A percentile compares a stretch with the other conserved stretches of the same genome.
phyloP scores from a whole-genome alignment of 2,888 invertebrate species.

The Kryphioiulus occultus region DNA sequence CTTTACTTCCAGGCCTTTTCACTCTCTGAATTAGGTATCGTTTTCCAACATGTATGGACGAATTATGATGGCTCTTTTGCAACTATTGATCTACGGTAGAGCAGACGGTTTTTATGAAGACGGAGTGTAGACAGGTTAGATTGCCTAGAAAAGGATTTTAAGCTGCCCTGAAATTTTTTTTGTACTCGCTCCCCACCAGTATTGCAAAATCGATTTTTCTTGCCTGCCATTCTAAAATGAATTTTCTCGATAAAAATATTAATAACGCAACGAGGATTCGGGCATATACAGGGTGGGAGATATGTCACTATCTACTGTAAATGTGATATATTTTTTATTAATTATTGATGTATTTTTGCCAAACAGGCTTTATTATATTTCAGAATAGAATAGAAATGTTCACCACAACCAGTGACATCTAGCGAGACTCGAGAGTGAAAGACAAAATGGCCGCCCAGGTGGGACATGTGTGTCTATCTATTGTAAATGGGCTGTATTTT shows the following conservation, averaged over 20 bases:
- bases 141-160: neutral
- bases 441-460: too few species aligned
- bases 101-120: neutral
- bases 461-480: too few species aligned
- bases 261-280: neutral
- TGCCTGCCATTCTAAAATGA: neutral
- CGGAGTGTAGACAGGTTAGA: constrained; percentile 15
- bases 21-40: neutral
- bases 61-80: neutral
- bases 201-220: neutral
- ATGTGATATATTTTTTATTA: too few species aligned
- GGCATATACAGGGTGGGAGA: neutral
- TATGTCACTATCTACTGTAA: neutral
- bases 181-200: neutral
- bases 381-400: too few species aligned
- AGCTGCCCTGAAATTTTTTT: neutral
- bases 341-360: too few species aligned
- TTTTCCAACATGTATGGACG: neutral
- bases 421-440: too few species aligned
- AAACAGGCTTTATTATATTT: too few species aligned
- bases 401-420: too few species aligned
- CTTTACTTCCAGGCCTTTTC: neutral
- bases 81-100: neutral
- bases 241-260: neutral
- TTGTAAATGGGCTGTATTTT: too few species aligned